Base-by-base conservation (phyloP, 1,140 invertebrate genomes). In the Drosophila repletoides region DNA sequence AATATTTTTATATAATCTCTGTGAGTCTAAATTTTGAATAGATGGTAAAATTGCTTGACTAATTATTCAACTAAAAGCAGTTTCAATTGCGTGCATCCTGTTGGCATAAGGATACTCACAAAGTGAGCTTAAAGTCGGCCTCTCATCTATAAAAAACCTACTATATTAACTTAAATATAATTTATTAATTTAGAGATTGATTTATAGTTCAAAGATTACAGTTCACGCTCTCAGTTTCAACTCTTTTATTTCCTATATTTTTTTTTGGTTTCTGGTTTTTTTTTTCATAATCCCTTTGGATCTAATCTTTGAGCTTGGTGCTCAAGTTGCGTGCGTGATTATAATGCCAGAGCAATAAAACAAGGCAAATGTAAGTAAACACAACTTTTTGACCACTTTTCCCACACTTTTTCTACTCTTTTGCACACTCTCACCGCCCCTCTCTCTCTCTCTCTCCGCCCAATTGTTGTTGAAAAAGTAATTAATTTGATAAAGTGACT, bases 401-500 rank as follows among this genome's bases (percentile, higher is more conserved):
- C 5, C 15, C 51, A 29, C 51, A 41, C 36, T 17, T n/a, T n/a
- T n/a, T n/a, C n/a, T n/a, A n/a, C n/a, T n/a, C n/a, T n/a, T n/a
- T n/a, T 53, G n/a, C 14, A 10, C 49, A 17, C 46, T 36, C 68
- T 55, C 43, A 5, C 29, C 7, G 22, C 5, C 10, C 43, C 43
- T 26, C n/a, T 0, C 4, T 4, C 12, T 0, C 5, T 26, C 26
- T 15, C 7, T n/a, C 12, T 10, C n/a, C 9, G 52, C 31, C 22
- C 68, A 53, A 61, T 71, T 71, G 61, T 60, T 74, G 79, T 79
- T 83, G 79, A 72, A 84, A 84, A 84, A 86, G 80, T 84, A 86
- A 84, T 84, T 84, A 86, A 84, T 84, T 84, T 84, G 80, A 84
- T 84, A 72, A 84, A 84, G 80, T 86, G 81, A 77, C 75, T 60